These are phyloP conservation scores for Tortricodes alternella DNA, from an alignment of 2,888 invertebrate genomes.

Conservation along the genomic window DNA sequence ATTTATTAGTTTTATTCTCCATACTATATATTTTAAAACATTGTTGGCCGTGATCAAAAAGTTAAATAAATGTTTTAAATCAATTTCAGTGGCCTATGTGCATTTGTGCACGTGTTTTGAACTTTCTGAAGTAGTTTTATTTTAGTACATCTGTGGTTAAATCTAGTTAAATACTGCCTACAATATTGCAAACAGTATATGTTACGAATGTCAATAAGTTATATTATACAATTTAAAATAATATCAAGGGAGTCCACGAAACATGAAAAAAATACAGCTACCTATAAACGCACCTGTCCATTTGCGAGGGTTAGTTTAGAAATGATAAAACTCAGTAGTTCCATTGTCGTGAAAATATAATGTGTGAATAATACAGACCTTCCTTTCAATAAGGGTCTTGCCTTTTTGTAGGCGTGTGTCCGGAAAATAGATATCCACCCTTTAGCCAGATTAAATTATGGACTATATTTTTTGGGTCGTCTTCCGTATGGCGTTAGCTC, in stretches of 20 bases:
- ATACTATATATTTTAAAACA: too few species aligned
- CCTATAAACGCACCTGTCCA: conserved; percentile 10
- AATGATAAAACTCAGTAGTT: conserved; percentile 50
- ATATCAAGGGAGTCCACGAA: not conserved
- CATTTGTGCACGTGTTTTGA: too few species aligned
- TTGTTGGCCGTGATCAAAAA: too few species aligned
- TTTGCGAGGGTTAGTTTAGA: conserved; percentile 26
- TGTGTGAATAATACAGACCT: conserved; percentile 62
- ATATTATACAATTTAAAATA: not conserved
- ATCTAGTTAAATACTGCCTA: too few species aligned
- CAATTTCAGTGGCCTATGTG: too few species aligned
- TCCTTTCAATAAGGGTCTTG: conserved; percentile 66
- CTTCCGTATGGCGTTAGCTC: conserved; percentile 50
- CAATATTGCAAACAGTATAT: too few species aligned
- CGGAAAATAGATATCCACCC: conserved; percentile 70
- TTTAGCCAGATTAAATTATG: conserved; percentile 72
- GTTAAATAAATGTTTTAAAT: too few species aligned
- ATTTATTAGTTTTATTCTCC: too few species aligned
- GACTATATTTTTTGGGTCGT: conserved; percentile 61
- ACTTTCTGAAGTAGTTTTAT: too few species aligned
- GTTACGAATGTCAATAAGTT: too few species aligned
- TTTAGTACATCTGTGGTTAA: too few species aligned
- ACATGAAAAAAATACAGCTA: not conserved
- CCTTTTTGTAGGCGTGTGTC: conserved; percentile 58
- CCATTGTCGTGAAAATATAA: conserved; percentile 65